These are phyloP conservation scores for Drosophila cardini DNA, from an alignment of 1,140 invertebrate species.

Conservation along the genomic window DNA sequence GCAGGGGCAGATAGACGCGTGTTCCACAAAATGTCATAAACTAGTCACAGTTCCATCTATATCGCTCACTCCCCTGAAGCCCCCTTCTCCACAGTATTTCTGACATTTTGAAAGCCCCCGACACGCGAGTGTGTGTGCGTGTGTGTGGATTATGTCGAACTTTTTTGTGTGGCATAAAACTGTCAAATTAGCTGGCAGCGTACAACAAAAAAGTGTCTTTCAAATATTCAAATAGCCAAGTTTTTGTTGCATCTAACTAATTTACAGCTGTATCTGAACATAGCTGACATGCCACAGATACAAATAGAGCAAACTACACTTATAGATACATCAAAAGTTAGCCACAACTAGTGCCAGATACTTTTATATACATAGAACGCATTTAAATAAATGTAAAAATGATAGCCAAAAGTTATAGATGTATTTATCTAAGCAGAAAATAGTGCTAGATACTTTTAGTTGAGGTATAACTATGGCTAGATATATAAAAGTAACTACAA, in stretches of 20 bases:
- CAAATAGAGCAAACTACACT: background rate
- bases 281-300: conserved; percentile 34
- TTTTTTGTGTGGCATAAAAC: conserved; percentile 70
- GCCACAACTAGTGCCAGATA: background rate
- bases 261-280: conserved; percentile 54
- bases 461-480: too few relatives aligned
- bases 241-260: conserved; percentile 58
- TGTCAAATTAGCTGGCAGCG: conserved; percentile 73
- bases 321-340: background rate
- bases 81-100: too few relatives aligned
- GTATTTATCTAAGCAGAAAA: background rate
- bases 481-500: too few relatives aligned
- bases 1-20: conserved; percentile 58
- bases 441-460: background rate
- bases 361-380: background rate
- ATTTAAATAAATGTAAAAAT: too few relatives aligned
- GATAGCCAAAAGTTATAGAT: too few relatives aligned
- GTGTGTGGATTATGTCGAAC: conserved; percentile 41
- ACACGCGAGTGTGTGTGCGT: conserved; percentile 43
- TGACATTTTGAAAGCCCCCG: background rate
- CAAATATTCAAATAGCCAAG: conserved; percentile 53
- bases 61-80: conserved; percentile 21
- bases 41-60: conserved; percentile 66
- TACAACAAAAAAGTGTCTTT: conserved; percentile 51
- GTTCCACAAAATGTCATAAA: conserved; percentile 78